Evolutionary conservation across 2,888 invertebrate species (phyloP), one percentile per base, ranked within the genome.

Genomic region (Andrena bicolor): DNA sequence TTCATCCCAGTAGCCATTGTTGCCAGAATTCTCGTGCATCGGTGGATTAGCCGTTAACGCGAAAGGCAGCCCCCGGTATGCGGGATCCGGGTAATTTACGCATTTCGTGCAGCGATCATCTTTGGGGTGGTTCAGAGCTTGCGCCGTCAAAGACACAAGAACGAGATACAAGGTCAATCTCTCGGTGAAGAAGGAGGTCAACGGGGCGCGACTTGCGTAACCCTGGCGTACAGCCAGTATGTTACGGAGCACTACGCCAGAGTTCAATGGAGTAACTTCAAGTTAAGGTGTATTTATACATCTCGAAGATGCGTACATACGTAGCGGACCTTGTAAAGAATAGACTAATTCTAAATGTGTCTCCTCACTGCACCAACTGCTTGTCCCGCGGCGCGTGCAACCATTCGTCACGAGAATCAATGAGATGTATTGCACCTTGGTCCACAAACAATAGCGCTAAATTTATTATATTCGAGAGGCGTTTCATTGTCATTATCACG

Each of bases 221-320:
- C 87, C 84, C 90, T 93, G 93, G 93, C 93, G 84, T 77, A 66
- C 53, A 73, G 91, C 93, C 93, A 92, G 89, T 81, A 82, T 84
- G 83, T 88, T 86, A 84, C 87, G 74, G 83, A 87, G 86, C 79
- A 84, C 83, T 88, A 87, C 92, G 93, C 92, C 92, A 93, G 93
- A 91, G 93, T 93, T 94, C 93, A 94, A 93, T 93, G 93, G 91
- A 93, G 93, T 93, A 94, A 91, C 92, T 90, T 91, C 88, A 86
- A 90, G 88, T 56, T 86, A 89, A 90, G 87, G 86, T 90, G 87
- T 92, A 89, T 92, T 92, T 92, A 92, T 92, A 93, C 89, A 90
- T 79, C 84, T 79, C 80, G 86, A 85, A 80, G 83, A 91, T 89
- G 73, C 85, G 86, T 86, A 76, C 73, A 75, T 85, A 78, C 76